Percentiles rank a stretch among this genome's conserved stretches.
Evolutionary conservation across 2,113 vertebrate species (phyloP).

Genomic region (Pantherophis guttatus): DNA sequence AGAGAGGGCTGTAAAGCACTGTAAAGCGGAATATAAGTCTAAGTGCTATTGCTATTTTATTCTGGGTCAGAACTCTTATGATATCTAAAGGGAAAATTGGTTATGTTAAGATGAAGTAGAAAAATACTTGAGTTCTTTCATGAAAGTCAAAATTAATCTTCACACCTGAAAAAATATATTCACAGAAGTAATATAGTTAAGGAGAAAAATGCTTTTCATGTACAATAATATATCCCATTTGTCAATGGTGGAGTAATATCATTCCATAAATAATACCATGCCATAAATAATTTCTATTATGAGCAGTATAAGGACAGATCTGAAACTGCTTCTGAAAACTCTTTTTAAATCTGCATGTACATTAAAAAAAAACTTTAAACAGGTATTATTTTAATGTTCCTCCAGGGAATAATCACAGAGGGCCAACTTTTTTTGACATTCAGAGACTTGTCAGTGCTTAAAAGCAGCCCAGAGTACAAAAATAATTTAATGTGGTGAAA

Average conservation of each 20-base stretch:
- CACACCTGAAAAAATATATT: neutral
- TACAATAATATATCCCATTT: neutral
- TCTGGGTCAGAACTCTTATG: neutral
- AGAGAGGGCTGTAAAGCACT: too few relatives aligned
- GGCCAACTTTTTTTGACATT: neutral
- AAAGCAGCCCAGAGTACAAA: neutral
- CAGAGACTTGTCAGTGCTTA: slow-evolving; percentile 19
- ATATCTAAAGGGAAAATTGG: neutral
- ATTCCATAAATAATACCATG: neutral
- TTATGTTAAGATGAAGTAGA: neutral
- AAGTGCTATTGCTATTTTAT: neutral
- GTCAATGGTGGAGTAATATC: neutral
- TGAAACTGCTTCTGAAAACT: neutral
- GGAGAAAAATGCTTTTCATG: neutral
- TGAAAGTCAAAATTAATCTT: neutral
- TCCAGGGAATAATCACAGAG: neutral
- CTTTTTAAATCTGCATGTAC: neutral
- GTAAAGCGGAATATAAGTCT: too few relatives aligned
- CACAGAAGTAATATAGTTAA: neutral
- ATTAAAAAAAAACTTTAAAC: slow-evolving; percentile 11
- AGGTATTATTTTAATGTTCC: slow-evolving; percentile 15
- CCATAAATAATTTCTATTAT: neutral
- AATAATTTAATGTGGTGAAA: slow-evolving; percentile 24
- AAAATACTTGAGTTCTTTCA: neutral
- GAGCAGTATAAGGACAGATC: neutral